Evolutionary conservation across 37 sponge, comb jelly and placozoan species (phyloP).

Genomic region (Mnemiopsis leidyi): DNA sequence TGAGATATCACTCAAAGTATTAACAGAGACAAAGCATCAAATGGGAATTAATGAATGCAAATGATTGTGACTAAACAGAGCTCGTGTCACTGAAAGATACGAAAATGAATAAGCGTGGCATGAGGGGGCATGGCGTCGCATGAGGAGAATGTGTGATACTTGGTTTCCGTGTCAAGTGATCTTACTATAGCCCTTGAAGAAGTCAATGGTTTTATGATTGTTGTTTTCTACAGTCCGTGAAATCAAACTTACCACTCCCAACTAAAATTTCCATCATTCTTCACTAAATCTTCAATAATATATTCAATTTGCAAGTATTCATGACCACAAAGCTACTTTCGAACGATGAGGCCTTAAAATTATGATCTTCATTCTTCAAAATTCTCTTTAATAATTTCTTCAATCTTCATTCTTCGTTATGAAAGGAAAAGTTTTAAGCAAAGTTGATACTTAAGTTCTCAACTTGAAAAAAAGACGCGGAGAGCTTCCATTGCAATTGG

Average conservation of each 20-base stretch:
- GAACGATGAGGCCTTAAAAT: not conserved
- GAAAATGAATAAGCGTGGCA: too few species aligned
- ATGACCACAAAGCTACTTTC: not conserved
- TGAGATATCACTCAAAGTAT: too few species aligned
- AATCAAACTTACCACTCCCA: not conserved
- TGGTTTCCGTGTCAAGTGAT: too few species aligned
- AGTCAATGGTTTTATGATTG: too few species aligned
- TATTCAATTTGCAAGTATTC: constrained; percentile 2
- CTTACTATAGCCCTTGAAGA: not conserved
- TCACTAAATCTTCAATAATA: constrained; percentile 50
- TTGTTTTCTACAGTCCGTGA: too few species aligned
- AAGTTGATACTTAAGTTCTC: too few species aligned
- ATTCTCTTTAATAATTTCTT: constrained; percentile 35
- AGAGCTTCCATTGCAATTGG: too few species aligned
- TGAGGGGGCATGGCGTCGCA: too few species aligned
- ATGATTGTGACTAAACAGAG: not conserved
- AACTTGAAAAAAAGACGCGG: too few species aligned
- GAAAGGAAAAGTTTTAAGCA: not conserved
- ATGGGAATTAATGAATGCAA: not conserved
- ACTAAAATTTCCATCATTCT: constrained; percentile 20
- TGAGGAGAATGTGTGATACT: too few species aligned
- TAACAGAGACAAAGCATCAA: too few species aligned
- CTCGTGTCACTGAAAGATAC: too few species aligned
- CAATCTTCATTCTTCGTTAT: constrained; percentile 48
- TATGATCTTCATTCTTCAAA: constrained; percentile 56